Conservation (phyloP, 2,888 invertebrate genomes). For the Theretra japonica region DNA sequence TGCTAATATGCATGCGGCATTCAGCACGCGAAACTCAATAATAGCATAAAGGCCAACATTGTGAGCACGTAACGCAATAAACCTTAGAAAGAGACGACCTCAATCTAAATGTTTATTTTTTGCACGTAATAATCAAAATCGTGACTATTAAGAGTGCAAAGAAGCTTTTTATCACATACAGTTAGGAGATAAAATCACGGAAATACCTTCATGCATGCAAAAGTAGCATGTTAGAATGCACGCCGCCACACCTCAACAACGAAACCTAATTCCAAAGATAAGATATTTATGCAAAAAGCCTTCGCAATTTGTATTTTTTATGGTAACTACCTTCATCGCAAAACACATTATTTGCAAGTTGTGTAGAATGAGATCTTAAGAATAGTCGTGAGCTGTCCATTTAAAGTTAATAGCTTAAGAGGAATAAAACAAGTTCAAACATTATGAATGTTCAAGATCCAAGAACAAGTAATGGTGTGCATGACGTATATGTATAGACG, state of each 20-base stretch:
- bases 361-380: neutral
- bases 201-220: conserved; percentile 21
- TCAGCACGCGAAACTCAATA: neutral
- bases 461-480: no score
- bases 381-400: no score
- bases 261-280: neutral
- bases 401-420: no score
- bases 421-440: no score
- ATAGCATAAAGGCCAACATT: conserved; percentile 5
- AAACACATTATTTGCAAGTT: neutral
- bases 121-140: conserved; percentile 22
- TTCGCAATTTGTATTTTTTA: neutral
- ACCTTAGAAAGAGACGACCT: conserved; percentile 15
- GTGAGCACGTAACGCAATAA: conserved; percentile 9
- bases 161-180: conserved; percentile 15
- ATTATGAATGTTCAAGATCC: no score
- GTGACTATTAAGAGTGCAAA: conserved; percentile 21
- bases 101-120: conserved; percentile 25
- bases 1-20: neutral
- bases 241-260: no score
- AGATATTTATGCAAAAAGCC: neutral
- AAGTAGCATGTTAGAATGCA: neutral
- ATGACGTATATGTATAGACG: no score
- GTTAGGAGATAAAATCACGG: conserved; percentile 22
- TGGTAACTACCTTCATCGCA: neutral